Base-by-base conservation (phyloP, 2,113 vertebrate species). In the Cinclus mexicanus region DNA sequence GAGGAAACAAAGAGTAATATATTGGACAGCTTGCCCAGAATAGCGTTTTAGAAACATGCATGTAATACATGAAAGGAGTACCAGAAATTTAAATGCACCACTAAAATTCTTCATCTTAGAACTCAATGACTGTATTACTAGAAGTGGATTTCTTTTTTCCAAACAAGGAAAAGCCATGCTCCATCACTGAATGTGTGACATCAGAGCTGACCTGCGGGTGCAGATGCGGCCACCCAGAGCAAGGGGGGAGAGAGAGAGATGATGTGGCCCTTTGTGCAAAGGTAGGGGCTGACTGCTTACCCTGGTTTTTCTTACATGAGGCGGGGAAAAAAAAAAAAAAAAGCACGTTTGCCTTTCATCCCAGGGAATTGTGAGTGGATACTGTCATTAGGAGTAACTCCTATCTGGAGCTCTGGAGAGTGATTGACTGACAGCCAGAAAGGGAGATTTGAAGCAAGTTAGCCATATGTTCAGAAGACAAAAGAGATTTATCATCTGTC, bases 401-500 rank as follows among this genome's bases (percentile, higher is more conserved):
- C 39, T 83, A 20, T 28, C 59, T 83, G 42, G 28, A 68, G 25
- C n/a, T 77, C 72, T 64, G 46, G 28, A 83, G 50, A 86, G 59
- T 69, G 81, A 87, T 10, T 91, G 93, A 84, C 80, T 86, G 76
- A 77, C 61, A 89, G 80, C 71, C 52, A 74, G 50, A 74, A 83
- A 63, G 9, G 19, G 39, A 89, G 35, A 69, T 71, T 81, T 69
- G 72, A 57, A 87, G 47, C 29, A 65, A 81, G 72, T 63, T 92
- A 90, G 69, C 82, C 14, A 39, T 70, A 78, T 82, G 88, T 67
- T 93, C 56, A 87, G 42, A 74, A 74, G 42, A 89, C 85, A 89
- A 90, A 88, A 86, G 64, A 87, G 41, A 87, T 91, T 93, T 93
- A 84, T 93, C 77, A 93, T 47, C 86, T 81, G 47, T 53, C 69